Conservation (phyloP, 2,888 invertebrate genomes). For the Mesoligia furuncula region DNA sequence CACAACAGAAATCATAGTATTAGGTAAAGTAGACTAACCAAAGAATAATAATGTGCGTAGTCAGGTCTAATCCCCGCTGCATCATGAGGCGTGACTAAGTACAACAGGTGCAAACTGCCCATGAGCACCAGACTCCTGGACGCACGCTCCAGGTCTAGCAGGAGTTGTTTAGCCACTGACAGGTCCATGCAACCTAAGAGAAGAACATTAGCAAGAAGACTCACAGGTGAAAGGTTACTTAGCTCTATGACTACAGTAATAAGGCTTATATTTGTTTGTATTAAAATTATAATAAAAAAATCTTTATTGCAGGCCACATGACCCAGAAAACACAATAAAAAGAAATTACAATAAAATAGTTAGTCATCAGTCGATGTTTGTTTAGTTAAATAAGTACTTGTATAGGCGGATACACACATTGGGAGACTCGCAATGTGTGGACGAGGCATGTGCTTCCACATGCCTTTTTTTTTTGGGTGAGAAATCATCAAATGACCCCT, state of each 20-base stretch:
- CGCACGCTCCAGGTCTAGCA: conserved; percentile 93
- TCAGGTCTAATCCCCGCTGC: conserved; percentile 90
- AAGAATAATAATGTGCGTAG: conserved; percentile 89
- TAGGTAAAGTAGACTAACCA: conserved; percentile 84
- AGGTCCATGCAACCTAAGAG: conserved; percentile 94
- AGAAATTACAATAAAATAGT: too few relatives aligned
- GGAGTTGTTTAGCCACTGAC: conserved; percentile 92
- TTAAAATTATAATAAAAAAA: neutral
- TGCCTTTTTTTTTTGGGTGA: too few relatives aligned
- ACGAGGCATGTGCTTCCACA: too few relatives aligned
- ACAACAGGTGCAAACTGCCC: conserved; percentile 96
- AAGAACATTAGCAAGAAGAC: neutral
- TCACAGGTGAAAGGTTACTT: neutral
- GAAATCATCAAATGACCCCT: too few relatives aligned
- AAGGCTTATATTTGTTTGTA: neutral
- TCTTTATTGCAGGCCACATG: neutral
- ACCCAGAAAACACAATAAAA: neutral
- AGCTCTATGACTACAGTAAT: too few relatives aligned
- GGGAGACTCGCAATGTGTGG: too few relatives aligned
- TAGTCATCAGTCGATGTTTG: neutral
- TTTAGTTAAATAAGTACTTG: neutral
- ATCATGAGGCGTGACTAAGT: conserved; percentile 95
- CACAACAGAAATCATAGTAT: neutral
- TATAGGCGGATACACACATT: neutral
- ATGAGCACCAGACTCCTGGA: conserved; percentile 94